phyloP scores from a whole-genome alignment of 2,113 vertebrate genomes.

The Sebastes fasciatus region DNA sequence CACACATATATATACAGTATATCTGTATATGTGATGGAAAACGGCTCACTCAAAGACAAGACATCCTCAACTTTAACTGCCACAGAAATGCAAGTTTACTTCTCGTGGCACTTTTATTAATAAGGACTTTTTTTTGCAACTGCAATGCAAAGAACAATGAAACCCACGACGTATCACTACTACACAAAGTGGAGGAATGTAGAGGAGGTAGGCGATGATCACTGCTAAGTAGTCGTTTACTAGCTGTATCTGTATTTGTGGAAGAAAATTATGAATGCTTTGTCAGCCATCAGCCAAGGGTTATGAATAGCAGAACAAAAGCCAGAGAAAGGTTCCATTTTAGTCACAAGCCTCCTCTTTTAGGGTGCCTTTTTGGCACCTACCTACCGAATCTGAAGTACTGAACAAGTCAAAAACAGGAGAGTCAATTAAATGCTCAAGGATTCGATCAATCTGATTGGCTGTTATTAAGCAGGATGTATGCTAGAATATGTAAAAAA shows the following conservation, averaged over 20 bases:
- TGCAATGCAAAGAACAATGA: slow-evolving; percentile 75
- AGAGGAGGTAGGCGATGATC: slow-evolving; percentile 47
- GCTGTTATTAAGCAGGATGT: slow-evolving; percentile 16
- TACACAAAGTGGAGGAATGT: slow-evolving; percentile 70
- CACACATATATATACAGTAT: neutral
- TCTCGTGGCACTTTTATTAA: slow-evolving; percentile 56
- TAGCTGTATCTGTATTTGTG: slow-evolving; percentile 46
- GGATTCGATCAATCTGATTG: neutral
- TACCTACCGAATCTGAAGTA: slow-evolving; percentile 18
- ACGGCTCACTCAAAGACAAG: slow-evolving; percentile 67
- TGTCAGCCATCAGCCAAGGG: slow-evolving; percentile 48
- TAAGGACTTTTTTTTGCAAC: slow-evolving; percentile 67
- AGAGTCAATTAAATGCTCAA: neutral
- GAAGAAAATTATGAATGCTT: slow-evolving; percentile 53
- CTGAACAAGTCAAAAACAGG: neutral
- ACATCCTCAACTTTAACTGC: slow-evolving; percentile 58
- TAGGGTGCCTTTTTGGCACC: slow-evolving; percentile 24
- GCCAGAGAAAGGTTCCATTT: slow-evolving; percentile 62
- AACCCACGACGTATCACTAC: slow-evolving; percentile 60
- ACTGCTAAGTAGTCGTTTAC: slow-evolving; percentile 51
- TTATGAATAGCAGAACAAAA: slow-evolving; percentile 53
- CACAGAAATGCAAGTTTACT: slow-evolving; percentile 62
- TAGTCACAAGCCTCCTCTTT: slow-evolving; percentile 43
- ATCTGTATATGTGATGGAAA: neutral
- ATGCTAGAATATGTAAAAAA: neutral